Base-by-base conservation (phyloP, 1,140 invertebrate species). In the Bombus breviceps region DNA sequence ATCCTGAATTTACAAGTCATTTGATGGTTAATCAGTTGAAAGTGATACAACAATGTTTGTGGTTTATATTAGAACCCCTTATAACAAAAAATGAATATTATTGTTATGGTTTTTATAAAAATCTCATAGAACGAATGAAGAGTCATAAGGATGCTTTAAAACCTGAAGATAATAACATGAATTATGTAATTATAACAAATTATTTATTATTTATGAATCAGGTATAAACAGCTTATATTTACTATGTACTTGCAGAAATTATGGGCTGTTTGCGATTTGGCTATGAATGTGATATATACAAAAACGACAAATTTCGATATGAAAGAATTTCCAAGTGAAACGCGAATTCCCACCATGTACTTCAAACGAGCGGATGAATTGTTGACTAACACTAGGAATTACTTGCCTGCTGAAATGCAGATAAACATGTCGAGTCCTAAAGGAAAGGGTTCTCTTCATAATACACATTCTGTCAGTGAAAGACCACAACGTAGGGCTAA, bases 101-200 rank as follows among this genome's bases (percentile, higher is more conserved):
- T 94, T 99, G 98, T 92, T 99, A 98, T 94, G 97, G 98, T n/a
- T 99, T 99, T 95, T 99, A 99, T 93, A 98, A 99, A 96, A 97
- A 97, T 91, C 96, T 99, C 32, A 97, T 99, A 73, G 98, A 99
- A 91, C 96, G 97, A 90, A 98, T 98, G 96, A 98, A 98, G 93
- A 97, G 98, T 93, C 98, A 98, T 92, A 98, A 98, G 93, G 98
- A 99, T 94, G 97, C 97, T 18, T 94, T 98, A n/a, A 96, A 97
- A 83, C 97, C 97, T 73, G 97, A 97, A 34, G 98, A 98, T 93
- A 97, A 98, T 89, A 95, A 95, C 78, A 96, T 97, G 71, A 99
- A 99, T 95, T 97, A 96, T 93, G 98, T 98, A 95, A 96, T 96
- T 96, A 81, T 86, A 28, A 13, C 43, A n/a, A 43, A 81, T 73